These are phyloP conservation scores for Melanchra persicariae DNA, from an alignment of 2,888 invertebrate species.

Conservation along the genomic window DNA sequence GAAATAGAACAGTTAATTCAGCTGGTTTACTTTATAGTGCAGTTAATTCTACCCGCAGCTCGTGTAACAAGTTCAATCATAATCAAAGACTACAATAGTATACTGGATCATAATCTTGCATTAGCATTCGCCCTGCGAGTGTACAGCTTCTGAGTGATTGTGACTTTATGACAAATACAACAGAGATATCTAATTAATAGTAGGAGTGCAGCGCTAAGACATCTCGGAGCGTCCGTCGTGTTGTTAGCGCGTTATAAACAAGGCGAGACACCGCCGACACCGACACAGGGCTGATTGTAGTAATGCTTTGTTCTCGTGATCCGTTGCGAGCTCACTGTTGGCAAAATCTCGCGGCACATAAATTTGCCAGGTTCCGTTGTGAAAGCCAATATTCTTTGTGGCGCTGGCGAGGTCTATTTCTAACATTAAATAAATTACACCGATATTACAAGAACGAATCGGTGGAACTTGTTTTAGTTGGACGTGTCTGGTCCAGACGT, in stretches of 20 bases:
- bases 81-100: too few relatives aligned
- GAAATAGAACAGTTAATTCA: slow-evolving; percentile 2
- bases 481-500: slow-evolving; percentile 84
- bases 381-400: slow-evolving; percentile 91
- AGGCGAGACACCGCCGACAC: slow-evolving; percentile 42
- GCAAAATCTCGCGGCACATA: slow-evolving; percentile 88
- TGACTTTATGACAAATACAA: slow-evolving; percentile 56
- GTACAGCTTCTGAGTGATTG: slow-evolving; percentile 42
- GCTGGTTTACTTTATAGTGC: slow-evolving; percentile 7
- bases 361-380: slow-evolving; percentile 89
- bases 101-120: slow-evolving; percentile 21
- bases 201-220: slow-evolving; percentile 32
- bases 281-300: slow-evolving; percentile 65
- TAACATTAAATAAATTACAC: slow-evolving; percentile 90
- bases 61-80: slow-evolving; percentile 44
- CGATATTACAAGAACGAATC: slow-evolving; percentile 90
- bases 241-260: slow-evolving; percentile 61
- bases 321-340: slow-evolving; percentile 76
- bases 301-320: slow-evolving; percentile 83
- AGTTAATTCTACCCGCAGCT: slow-evolving; percentile 18
- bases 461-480: slow-evolving; percentile 84
- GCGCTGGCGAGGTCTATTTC: slow-evolving; percentile 87
- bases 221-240: slow-evolving; percentile 50
- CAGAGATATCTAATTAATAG: slow-evolving; percentile 61
- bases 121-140: slow-evolving; percentile 27